These are phyloP conservation scores for Ectemnius cavifrons DNA, from an alignment of 2,888 invertebrate genomes.

Conservation along the genomic window DNA sequence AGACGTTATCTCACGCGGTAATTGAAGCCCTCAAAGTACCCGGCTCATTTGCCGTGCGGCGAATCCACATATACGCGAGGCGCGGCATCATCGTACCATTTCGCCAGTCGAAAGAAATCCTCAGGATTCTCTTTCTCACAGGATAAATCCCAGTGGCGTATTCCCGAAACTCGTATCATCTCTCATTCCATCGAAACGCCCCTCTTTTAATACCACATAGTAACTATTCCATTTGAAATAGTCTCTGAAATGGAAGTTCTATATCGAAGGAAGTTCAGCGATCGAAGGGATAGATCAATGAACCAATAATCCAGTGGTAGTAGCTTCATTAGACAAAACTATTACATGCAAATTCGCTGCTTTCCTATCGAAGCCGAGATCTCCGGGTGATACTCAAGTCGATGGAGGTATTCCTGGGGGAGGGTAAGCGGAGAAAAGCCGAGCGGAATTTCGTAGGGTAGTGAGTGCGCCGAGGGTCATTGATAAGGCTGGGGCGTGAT, in stretches of 20 bases:
- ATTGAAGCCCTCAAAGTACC: slow-evolving; percentile 18
- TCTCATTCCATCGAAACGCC: no score
- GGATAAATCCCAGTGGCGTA: background rate
- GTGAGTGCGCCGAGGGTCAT: slow-evolving; percentile 30
- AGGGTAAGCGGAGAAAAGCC: background rate
- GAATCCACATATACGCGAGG: no score
- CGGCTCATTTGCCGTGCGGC: background rate
- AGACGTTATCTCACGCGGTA: slow-evolving; percentile 6
- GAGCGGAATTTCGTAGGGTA: background rate
- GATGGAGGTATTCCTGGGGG: background rate
- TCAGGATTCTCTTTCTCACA: background rate
- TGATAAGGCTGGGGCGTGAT: slow-evolving; percentile 50
- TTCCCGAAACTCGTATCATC: background rate
- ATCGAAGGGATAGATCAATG: background rate
- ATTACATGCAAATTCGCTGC: slow-evolving; percentile 2
- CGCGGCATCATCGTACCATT: no score
- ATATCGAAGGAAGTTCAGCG: background rate
- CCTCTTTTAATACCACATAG: no score
- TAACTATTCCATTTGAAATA: no score
- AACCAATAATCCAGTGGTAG: background rate
- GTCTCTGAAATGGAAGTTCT: no score
- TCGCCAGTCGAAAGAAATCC: no score
- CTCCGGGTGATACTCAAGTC: background rate
- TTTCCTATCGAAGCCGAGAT: background rate
- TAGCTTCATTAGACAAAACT: background rate